phyloP scores from a whole-genome alignment of 92 coral and sea anemone genomes.

The Bergia sp. region DNA sequence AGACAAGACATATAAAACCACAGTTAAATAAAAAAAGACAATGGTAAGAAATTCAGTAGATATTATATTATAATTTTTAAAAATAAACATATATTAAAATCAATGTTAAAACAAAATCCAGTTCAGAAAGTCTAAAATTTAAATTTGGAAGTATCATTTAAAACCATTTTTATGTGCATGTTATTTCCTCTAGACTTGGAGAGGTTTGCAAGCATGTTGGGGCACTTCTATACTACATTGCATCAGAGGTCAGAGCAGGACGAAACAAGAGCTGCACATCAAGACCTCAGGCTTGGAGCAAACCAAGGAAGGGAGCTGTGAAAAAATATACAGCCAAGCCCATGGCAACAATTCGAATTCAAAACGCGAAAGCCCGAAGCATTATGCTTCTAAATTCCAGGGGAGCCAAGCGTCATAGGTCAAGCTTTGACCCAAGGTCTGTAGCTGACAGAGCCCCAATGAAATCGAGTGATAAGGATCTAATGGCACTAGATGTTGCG shows the following conservation, averaged over 20 bases:
- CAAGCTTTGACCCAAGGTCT: slow-evolving; percentile 6
- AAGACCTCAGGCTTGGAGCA: background rate
- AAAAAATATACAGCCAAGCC: background rate
- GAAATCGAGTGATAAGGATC: background rate
- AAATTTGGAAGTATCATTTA: too few species aligned
- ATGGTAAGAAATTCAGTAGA: too few species aligned
- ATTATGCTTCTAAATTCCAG: background rate
- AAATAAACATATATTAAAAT: too few species aligned
- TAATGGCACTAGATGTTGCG: background rate
- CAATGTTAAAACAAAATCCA: too few species aligned
- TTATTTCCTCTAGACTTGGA: background rate
- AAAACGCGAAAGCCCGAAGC: slow-evolving; percentile 32
- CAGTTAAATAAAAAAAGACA: too few species aligned
- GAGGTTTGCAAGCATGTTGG: slow-evolving; percentile 43
- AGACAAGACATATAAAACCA: too few species aligned
- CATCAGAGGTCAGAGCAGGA: slow-evolving; percentile 18
- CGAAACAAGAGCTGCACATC: slow-evolving; percentile 44
- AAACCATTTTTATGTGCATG: too few species aligned
- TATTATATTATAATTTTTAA: too few species aligned
- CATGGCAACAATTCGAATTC: slow-evolving; percentile 14
- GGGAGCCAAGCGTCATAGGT: background rate
- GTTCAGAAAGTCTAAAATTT: too few species aligned
- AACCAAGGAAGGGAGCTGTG: background rate
- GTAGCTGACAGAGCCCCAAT: slow-evolving; percentile 25
- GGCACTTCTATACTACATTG: slow-evolving; percentile 7